phyloP scores from a whole-genome alignment of 2,113 vertebrate genomes.

The Myodes glareolus region DNA sequence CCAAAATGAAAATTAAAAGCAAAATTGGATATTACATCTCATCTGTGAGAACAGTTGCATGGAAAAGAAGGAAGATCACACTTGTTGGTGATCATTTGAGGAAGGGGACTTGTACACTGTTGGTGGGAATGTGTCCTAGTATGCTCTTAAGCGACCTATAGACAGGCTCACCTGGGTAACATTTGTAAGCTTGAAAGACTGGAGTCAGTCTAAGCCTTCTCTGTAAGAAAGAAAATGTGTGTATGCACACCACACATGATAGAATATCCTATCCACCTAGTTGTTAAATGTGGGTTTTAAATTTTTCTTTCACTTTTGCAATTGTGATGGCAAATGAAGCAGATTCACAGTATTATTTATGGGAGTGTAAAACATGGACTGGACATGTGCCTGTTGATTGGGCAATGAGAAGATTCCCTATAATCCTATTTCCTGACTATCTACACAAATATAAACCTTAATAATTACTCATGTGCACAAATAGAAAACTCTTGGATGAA shows the following conservation, averaged over 20 bases:
- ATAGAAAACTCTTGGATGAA: slow-evolving; percentile 10
- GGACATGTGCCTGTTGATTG: background rate
- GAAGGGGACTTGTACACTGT: no score
- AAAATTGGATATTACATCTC: no score
- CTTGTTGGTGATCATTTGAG: no score
- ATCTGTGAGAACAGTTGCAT: no score
- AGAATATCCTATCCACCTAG: no score
- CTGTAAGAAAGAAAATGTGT: background rate
- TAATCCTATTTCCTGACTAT: background rate
- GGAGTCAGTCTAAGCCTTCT: background rate
- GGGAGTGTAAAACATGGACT: background rate
- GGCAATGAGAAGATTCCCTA: background rate
- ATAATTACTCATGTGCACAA: background rate
- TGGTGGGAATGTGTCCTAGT: no score
- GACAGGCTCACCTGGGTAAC: background rate
- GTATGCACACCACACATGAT: no score
- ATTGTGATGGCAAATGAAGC: background rate
- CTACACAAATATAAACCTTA: background rate
- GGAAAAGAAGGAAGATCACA: no score
- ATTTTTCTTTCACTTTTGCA: background rate
- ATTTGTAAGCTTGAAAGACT: background rate
- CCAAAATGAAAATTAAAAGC: no score
- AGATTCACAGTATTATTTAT: background rate
- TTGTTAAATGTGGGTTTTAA: background rate
- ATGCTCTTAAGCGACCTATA: background rate